phyloP scores from a whole-genome alignment of 2,797 vertebrate genomes.

The Pagetopsis macropterus region DNA sequence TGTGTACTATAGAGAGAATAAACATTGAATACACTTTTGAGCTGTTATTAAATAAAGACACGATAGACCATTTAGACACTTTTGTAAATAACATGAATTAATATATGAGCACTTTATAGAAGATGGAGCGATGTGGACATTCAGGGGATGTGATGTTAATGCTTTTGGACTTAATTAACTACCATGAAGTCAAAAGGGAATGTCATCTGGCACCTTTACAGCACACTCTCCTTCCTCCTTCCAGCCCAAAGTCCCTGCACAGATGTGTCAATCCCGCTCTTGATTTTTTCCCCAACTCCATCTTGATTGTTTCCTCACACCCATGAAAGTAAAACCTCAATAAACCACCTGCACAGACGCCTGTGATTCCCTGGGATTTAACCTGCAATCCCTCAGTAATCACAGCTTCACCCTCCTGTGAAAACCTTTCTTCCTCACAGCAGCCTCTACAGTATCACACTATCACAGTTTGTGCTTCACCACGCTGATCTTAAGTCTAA shows the following conservation, averaged over 20 bases:
- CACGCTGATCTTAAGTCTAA: slow-evolving; percentile 57
- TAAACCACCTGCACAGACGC: slow-evolving; percentile 58
- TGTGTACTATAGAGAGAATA: too few relatives aligned
- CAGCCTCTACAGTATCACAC: slow-evolving; percentile 51
- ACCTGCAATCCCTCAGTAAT: slow-evolving; percentile 72
- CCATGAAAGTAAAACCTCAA: slow-evolving; percentile 65
- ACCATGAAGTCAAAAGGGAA: slow-evolving; percentile 16
- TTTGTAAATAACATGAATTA: too few relatives aligned
- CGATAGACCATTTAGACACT: too few relatives aligned
- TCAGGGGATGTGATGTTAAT: slow-evolving; percentile 15
- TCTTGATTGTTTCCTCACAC: slow-evolving; percentile 67
- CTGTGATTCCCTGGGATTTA: slow-evolving; percentile 62
- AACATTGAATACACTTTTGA: too few relatives aligned
- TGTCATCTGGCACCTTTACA: slow-evolving; percentile 34
- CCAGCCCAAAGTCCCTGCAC: slow-evolving; percentile 38
- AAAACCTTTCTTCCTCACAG: slow-evolving; percentile 41
- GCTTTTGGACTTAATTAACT: slow-evolving; percentile 30
- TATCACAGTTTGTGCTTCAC: slow-evolving; percentile 61
- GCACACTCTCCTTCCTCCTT: slow-evolving; percentile 12
- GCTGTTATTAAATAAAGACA: too few relatives aligned
- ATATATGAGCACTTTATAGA: too few relatives aligned
- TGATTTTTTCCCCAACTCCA: slow-evolving; percentile 32
- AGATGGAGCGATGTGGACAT: not conserved
- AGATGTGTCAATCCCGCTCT: slow-evolving; percentile 43
- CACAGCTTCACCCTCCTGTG: slow-evolving; percentile 60